Base-by-base conservation (phyloP, 2,113 vertebrate species). In the Phyllostomus hastatus region DNA sequence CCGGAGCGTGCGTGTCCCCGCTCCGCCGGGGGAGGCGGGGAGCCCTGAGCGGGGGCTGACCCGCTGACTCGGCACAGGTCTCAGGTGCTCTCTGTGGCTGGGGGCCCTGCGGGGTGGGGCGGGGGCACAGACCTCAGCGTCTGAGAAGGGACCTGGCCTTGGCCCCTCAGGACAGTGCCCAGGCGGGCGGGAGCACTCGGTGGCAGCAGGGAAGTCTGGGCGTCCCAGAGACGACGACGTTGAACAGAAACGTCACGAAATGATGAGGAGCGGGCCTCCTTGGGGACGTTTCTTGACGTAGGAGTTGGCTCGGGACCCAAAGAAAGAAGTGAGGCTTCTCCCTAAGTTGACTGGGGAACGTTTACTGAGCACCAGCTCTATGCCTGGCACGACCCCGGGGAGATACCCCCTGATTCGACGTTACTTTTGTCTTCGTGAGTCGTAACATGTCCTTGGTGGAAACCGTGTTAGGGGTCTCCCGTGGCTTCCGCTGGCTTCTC, bases 121-220 rank as follows among this genome's bases (percentile, higher is more conserved):
- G 24, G 20, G 7, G 11, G 10, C 20, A 2, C 48, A 46, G 1
- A 59, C 4, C 7, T 52, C 57, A 50, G 2, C 5, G 7, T 2
- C 26, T 11, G n/a, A 59, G 72, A 35, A 11, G 0, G 24, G 57
- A 4, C 52, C 57, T 89, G 41, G 24, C 46, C 28, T 10, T 3
- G 7, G 61, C 6, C 26, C 78, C 33, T 59, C 35, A 54, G 61
- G 28, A 52, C 48, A 28, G 33, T 69, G 35, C 11, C 48, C 24
- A 1, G 11, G 24, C 2, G 33, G n/a, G 54, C 10, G 17, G 38
- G 73, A 43, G 15, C 31, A 8, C 4, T 4, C 31, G 4, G 0
- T 52, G 38, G 59, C 8, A 9, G 50, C 43, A 57, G 50, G 4
- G 38, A n/a, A 64, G 16, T 38, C 26, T 35, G 12, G 46, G 80